A percentile compares a stretch with the other conserved stretches of the same genome.
These are phyloP conservation scores for Chionoecetes opilio DNA, from an alignment of 1,140 invertebrate genomes.

Conservation along the genomic window DNA sequence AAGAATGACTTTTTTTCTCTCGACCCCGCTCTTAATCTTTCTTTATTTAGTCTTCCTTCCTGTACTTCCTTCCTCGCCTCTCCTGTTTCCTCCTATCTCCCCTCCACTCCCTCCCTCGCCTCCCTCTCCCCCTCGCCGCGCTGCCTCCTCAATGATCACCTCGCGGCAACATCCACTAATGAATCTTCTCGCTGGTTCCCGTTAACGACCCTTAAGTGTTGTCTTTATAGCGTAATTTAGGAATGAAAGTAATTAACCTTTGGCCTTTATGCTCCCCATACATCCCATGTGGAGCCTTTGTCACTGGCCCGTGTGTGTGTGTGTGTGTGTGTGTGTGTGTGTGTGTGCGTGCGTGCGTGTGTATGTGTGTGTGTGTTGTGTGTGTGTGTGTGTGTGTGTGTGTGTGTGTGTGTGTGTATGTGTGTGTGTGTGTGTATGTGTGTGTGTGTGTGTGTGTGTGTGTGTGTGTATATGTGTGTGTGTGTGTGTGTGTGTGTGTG, in stretches of 20 bases:
- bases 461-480: too few relatives aligned
- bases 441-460: too few relatives aligned
- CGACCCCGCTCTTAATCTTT: not conserved
- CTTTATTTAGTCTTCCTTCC: not conserved
- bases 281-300: not conserved
- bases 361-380: constrained; percentile 25
- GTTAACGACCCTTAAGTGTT: constrained; percentile 49
- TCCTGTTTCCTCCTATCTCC: not conserved
- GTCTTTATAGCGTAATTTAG: constrained; percentile 28
- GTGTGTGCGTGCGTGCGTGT: constrained; percentile 41
- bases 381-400: constrained; percentile 20
- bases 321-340: constrained; percentile 40
- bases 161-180: constrained; percentile 22
- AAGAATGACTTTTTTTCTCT: not conserved
- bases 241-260: constrained; percentile 54
- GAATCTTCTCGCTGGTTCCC: not conserved
- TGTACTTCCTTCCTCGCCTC: not conserved
- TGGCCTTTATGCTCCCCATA: constrained; percentile 22
- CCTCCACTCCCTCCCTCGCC: not conserved
- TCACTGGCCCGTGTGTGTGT: constrained; percentile 10
- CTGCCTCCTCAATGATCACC: constrained; percentile 4
- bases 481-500: too few relatives aligned
- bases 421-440: not conserved
- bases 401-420: constrained; percentile 34
- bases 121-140: not conserved